Evolutionary conservation across 2,797 vertebrate genomes (phyloP).

Genomic region (Enteromius trimaculatus): DNA sequence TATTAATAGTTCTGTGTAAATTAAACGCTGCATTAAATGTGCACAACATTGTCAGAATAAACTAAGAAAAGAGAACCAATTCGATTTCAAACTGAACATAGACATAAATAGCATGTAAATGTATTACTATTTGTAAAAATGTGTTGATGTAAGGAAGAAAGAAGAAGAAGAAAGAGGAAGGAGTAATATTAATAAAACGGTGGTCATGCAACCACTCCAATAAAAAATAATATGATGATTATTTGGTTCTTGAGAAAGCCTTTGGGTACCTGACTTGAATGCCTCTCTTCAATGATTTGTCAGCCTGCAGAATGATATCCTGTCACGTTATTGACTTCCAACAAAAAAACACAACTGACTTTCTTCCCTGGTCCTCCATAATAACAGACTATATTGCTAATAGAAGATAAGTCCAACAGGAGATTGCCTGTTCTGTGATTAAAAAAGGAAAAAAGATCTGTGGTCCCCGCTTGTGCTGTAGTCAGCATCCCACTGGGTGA

Average conservation of each 20-base stretch:
- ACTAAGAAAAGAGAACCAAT: neutral
- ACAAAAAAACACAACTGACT: neutral
- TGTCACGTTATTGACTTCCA: neutral
- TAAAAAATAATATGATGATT: neutral
- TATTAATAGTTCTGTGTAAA: neutral
- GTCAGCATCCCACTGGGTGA: slow-evolving; percentile 73
- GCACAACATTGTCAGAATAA: neutral
- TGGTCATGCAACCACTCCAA: neutral
- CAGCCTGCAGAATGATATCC: slow-evolving; percentile 18
- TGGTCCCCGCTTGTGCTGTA: slow-evolving; percentile 69
- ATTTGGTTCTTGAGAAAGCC: neutral
- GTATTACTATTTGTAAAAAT: neutral
- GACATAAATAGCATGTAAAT: neutral
- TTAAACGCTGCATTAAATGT: neutral
- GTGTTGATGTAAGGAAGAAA: neutral
- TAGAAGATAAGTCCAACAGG: slow-evolving; percentile 27
- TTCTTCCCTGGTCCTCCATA: neutral
- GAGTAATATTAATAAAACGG: neutral
- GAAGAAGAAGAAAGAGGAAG: neutral
- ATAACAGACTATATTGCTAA: slow-evolving; percentile 1
- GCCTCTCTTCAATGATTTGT: neutral
- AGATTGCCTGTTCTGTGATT: slow-evolving; percentile 50
- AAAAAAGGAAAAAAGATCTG: slow-evolving; percentile 53
- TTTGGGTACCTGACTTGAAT: neutral
- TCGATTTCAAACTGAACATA: neutral